A percentile compares a stretch with the other conserved stretches of the same genome.
Evolutionary conservation across 2,888 invertebrate species (phyloP).

Genomic region (Dysmachus trigonus): DNA sequence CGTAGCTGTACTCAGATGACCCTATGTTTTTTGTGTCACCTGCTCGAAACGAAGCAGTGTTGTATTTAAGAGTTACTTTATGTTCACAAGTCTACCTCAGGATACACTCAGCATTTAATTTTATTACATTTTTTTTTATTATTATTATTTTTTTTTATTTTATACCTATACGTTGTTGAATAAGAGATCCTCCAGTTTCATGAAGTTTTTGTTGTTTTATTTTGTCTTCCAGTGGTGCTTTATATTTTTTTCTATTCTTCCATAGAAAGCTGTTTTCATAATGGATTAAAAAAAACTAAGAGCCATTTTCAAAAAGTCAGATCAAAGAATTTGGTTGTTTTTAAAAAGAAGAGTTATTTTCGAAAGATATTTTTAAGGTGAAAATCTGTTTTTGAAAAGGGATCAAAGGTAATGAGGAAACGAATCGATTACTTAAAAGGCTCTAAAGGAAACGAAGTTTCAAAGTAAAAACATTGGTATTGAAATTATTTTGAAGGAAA

Average conservation of each 20-base stretch:
- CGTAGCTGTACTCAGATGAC: neutral
- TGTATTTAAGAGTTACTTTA: conserved; percentile 37
- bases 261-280: neutral
- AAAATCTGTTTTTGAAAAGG: too few species aligned
- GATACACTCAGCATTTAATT: conserved; percentile 38
- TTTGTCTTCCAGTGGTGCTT: neutral
- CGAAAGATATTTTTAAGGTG: too few species aligned
- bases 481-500: neutral
- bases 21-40: conserved; percentile 19
- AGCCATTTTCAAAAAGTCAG: too few species aligned
- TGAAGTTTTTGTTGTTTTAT: conserved; percentile 24
- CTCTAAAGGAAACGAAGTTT: too few species aligned
- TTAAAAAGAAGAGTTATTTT: neutral
- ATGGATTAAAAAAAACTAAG: neutral
- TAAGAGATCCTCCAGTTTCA: conserved; percentile 22
- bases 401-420: too few species aligned
- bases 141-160: conserved; percentile 32
- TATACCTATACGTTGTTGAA: conserved; percentile 23
- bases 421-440: too few species aligned
- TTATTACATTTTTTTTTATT: conserved; percentile 36
- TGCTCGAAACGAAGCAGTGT: neutral
- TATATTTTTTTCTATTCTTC: neutral
- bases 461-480: too few species aligned
- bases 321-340: neutral
- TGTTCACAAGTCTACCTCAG: conserved; percentile 36